Evolutionary conservation across 2,888 invertebrate genomes (phyloP).

Genomic region (Cosmorhoe ocellata): DNA sequence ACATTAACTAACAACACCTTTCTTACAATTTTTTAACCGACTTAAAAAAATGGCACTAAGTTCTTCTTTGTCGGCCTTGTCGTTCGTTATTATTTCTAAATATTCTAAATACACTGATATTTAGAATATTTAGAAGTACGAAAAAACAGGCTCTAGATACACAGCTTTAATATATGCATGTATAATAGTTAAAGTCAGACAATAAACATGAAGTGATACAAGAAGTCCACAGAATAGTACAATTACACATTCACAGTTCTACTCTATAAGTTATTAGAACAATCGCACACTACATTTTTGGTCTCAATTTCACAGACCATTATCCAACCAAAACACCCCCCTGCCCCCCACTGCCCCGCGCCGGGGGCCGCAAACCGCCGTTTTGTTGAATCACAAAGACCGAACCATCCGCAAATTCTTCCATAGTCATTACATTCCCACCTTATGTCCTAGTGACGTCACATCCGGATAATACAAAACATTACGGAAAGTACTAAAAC

Average conservation of each 20-base stretch:
- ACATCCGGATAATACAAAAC: background rate
- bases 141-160: too few species aligned
- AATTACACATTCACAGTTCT: background rate
- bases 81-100: too few species aligned
- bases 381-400: conserved; percentile 33
- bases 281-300: conserved; percentile 3
- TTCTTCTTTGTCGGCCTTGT: too few species aligned
- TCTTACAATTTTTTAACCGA: too few species aligned
- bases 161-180: too few species aligned
- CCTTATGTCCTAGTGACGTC: conserved; percentile 27
- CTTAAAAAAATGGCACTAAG: too few species aligned
- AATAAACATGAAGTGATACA: too few species aligned
- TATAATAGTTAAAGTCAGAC: too few species aligned
- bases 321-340: conserved; percentile 13
- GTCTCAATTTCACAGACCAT: conserved; percentile 16
- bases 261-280: background rate
- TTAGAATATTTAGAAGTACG: too few species aligned
- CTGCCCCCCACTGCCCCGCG: background rate
- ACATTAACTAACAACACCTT: too few species aligned
- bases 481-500: background rate
- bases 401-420: conserved; percentile 31
- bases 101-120: too few species aligned
- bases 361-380: conserved; percentile 11
- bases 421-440: conserved; percentile 34
- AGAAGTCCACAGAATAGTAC: too few species aligned